Evolutionary conservation across 2,797 vertebrate genomes (phyloP).

Genomic region (Sylvilagus floridanus): DNA sequence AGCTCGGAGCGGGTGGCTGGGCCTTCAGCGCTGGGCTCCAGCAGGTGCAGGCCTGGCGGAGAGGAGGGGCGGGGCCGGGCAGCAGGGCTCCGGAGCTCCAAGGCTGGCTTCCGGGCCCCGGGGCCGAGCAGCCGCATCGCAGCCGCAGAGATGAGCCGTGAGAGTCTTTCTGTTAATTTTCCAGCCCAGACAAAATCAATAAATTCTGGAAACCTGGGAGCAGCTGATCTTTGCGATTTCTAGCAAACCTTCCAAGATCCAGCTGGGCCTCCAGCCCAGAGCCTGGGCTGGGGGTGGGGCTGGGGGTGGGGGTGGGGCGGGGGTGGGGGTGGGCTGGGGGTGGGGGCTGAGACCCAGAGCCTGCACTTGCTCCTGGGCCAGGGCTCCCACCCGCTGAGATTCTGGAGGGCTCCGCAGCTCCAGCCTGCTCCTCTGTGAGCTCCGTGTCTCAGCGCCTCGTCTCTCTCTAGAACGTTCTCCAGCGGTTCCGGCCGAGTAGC

Average conservation of each 20-base stretch:
- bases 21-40: too few relatives aligned
- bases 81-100: rapidly evolving
- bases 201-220: slow-evolving; percentile 46
- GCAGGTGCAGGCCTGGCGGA: rapidly evolving
- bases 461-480: not conserved
- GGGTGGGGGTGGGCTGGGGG: too few relatives aligned
- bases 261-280: not conserved
- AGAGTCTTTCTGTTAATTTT: not conserved
- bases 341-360: too few relatives aligned
- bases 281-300: not conserved
- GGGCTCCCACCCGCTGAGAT: rapidly evolving
- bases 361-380: rapidly evolving
- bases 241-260: slow-evolving; percentile 2
- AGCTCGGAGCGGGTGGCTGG: too few relatives aligned
- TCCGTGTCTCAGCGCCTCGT: not conserved
- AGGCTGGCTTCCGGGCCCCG: rapidly evolving
- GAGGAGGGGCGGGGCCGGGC: not conserved
- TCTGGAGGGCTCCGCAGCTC: not conserved
- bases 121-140: not conserved
- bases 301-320: too few relatives aligned
- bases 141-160: not conserved
- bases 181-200: slow-evolving; percentile 70
- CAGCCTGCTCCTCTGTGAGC: not conserved
- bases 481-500: not conserved
- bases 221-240: slow-evolving; percentile 72